These are phyloP conservation scores for Nipponacmea schrenckii DNA, from an alignment of 2,888 invertebrate genomes.

Conservation along the genomic window DNA sequence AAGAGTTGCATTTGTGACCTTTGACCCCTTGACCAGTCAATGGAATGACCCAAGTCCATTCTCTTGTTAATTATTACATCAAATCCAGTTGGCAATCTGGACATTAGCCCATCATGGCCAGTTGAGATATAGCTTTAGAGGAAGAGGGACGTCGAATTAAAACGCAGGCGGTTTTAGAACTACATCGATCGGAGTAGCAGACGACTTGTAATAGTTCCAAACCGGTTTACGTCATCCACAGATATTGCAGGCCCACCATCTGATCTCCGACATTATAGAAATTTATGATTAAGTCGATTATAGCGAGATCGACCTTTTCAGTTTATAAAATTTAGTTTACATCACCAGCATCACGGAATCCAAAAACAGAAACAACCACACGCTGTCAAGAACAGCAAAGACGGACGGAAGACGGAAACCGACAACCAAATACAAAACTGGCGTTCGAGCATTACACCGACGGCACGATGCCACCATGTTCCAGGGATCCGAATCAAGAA, in stretches of 20 bases:
- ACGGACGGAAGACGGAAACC: no score
- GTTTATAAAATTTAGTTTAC: background rate
- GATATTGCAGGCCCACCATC: no score
- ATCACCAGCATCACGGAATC: background rate
- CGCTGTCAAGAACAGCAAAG: background rate
- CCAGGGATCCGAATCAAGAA: no score
- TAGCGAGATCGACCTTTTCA: no score
- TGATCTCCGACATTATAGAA: no score
- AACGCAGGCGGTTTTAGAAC: background rate
- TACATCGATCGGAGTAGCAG: slow-evolving; percentile 3
- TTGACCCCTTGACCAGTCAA: background rate
- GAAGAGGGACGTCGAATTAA: background rate
- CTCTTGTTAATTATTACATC: slow-evolving; percentile 7
- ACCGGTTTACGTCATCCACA: background rate
- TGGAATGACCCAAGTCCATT: background rate
- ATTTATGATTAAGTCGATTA: no score
- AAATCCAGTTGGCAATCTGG: background rate
- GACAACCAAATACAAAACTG: no score
- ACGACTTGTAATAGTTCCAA: slow-evolving; percentile 1
- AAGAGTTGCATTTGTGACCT: no score
- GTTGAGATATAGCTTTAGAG: background rate
- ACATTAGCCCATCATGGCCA: background rate
- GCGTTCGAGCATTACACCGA: no score
- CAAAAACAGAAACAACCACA: background rate
- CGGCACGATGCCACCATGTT: no score